Conservation (phyloP, 2,888 invertebrate genomes). For the Sipha maydis region DNA sequence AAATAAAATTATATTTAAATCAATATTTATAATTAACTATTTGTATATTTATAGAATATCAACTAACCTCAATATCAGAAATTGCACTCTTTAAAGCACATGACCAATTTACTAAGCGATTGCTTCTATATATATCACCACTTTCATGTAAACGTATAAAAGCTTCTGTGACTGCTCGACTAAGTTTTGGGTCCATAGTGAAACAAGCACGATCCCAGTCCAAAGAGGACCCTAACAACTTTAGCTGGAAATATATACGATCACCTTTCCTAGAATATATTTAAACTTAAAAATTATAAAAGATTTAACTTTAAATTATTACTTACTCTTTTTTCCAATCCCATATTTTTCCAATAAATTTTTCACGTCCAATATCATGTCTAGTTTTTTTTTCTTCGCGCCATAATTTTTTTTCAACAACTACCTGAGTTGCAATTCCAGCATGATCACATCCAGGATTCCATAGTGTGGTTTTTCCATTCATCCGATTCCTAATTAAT, state of each 20-base stretch:
- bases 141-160: slow-evolving; percentile 90
- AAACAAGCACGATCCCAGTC: slow-evolving; percentile 96
- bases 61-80: slow-evolving; percentile 91
- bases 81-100: slow-evolving; percentile 96
- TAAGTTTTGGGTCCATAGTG: slow-evolving; percentile 94
- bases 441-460: slow-evolving; percentile 99
- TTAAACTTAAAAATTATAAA: neutral
- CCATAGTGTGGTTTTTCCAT: slow-evolving; percentile 91
- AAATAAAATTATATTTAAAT: slow-evolving; percentile 13
- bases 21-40: neutral
- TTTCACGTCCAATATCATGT: slow-evolving; percentile 94
- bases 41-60: neutral
- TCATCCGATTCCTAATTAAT: slow-evolving; percentile 85
- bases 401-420: slow-evolving; percentile 96
- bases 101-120: slow-evolving; percentile 98
- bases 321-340: slow-evolving; percentile 90
- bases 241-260: slow-evolving; percentile 84
- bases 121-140: slow-evolving; percentile 91
- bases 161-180: slow-evolving; percentile 90
- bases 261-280: slow-evolving; percentile 73
- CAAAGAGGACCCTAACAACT: slow-evolving; percentile 87
- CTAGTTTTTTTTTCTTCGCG: slow-evolving; percentile 85
- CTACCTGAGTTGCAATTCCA: slow-evolving; percentile 98
- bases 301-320: neutral
- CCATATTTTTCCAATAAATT: slow-evolving; percentile 93